A percentile compares a stretch with the other conserved stretches of the same genome.
These are phyloP conservation scores for Thalassaphorura encarpata DNA, from an alignment of 1,140 invertebrate genomes.

Conservation along the genomic window DNA sequence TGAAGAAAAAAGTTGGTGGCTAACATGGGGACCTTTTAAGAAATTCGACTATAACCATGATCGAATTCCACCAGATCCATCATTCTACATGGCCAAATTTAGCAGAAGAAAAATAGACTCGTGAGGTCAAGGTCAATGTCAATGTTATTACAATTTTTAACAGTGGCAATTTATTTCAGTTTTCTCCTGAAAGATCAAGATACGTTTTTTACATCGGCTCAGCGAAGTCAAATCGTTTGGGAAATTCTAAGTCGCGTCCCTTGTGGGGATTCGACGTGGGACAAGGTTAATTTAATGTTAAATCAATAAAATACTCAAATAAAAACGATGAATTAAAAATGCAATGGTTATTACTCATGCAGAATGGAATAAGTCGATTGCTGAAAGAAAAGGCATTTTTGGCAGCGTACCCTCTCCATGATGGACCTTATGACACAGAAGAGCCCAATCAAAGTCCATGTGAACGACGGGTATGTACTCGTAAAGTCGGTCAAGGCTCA, in stretches of 20 bases:
- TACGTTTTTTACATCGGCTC: conserved; percentile 72
- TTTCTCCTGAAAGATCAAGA: conserved; percentile 81
- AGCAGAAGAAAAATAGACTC: conserved; percentile 66
- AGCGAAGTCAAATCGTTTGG: conserved; percentile 83
- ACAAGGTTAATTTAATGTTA: no score
- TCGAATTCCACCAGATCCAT: conserved; percentile 60
- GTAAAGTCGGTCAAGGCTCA: no score
- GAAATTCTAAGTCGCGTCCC: conserved; percentile 71
- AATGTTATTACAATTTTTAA: neutral
- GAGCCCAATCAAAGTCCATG: conserved; percentile 52
- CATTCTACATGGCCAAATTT: conserved; percentile 66
- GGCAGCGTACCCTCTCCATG: conserved; percentile 84
- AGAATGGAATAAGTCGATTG: conserved; percentile 71
- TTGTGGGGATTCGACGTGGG: conserved; percentile 58
- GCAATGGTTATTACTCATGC: no score
- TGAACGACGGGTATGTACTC: conserved; percentile 60
- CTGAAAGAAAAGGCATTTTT: conserved; percentile 74
- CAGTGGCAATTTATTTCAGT: conserved; percentile 42
- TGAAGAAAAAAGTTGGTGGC: conserved; percentile 1
- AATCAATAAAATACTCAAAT: neutral
- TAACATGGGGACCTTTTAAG: conserved; percentile 34
- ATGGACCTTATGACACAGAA: conserved; percentile 65
- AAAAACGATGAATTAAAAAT: no score
- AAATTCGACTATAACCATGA: conserved; percentile 54
- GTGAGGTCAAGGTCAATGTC: conserved; percentile 45